Conservation (phyloP, 2,113 vertebrate genomes). For the Rallus limicola region DNA sequence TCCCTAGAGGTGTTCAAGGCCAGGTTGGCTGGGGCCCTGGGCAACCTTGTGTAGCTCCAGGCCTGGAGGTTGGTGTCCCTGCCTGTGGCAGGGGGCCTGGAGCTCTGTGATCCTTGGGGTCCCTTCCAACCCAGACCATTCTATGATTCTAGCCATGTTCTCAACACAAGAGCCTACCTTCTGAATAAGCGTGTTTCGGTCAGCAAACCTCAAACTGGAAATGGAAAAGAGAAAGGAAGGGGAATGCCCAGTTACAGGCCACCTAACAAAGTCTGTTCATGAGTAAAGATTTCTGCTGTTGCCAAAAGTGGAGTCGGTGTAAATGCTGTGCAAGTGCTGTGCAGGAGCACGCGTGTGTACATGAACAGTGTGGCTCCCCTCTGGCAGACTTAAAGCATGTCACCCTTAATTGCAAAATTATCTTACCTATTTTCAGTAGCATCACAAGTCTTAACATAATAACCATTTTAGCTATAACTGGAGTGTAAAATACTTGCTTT, state of each 20-base stretch:
- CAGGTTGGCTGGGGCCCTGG: too few species aligned
- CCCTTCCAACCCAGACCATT: too few species aligned
- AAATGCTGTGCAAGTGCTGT: not conserved
- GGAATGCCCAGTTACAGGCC: not conserved
- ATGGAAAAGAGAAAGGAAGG: not conserved
- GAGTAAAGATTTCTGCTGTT: not conserved
- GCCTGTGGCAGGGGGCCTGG: too few species aligned
- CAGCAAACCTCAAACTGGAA: not conserved
- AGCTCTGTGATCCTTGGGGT: too few species aligned
- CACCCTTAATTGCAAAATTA: not conserved
- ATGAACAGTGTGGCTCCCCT: not conserved
- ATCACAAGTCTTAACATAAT: not conserved
- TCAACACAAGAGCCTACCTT: not conserved
- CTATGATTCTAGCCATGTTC: not conserved
- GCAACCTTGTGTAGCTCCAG: too few species aligned
- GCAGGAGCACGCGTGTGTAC: not conserved
- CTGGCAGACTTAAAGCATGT: not conserved
- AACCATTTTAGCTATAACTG: not conserved
- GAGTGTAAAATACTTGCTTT: not conserved
- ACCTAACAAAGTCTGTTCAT: not conserved
- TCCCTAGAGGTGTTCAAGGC: too few species aligned
- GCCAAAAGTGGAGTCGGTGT: not conserved
- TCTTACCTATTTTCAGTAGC: not conserved
- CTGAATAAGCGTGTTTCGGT: not conserved
- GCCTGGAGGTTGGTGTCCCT: too few species aligned